Evolutionary conservation across 1,140 invertebrate genomes (phyloP).

Genomic region (Dinothrombium tinctorium): DNA sequence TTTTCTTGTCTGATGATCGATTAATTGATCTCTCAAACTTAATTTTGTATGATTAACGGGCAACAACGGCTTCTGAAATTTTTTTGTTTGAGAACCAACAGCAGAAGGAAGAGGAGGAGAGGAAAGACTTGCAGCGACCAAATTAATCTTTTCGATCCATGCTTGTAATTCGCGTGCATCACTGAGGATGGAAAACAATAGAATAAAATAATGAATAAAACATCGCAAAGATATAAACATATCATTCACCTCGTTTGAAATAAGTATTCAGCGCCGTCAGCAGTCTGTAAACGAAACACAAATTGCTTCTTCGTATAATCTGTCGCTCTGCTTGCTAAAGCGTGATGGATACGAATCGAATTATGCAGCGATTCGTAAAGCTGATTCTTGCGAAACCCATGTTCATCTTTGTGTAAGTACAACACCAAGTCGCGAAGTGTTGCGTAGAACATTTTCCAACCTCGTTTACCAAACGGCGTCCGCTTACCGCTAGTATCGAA

Average conservation of each 20-base stretch:
- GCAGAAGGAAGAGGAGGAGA: conserved; percentile 61
- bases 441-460: conserved; percentile 98
- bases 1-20: conserved; percentile 48
- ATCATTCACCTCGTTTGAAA: conserved; percentile 56
- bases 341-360: conserved; percentile 74
- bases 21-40: conserved; percentile 60
- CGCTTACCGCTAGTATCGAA: conserved; percentile 81
- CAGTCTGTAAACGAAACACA: conserved; percentile 82
- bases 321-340: conserved; percentile 69
- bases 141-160: conserved; percentile 97
- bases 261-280: conserved; percentile 85
- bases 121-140: conserved; percentile 80
- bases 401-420: conserved; percentile 87
- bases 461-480: conserved; percentile 85
- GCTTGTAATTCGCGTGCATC: conserved; percentile 53
- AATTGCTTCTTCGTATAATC: conserved; percentile 95
- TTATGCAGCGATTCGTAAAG: conserved; percentile 42
- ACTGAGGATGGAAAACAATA: conserved; percentile 4
- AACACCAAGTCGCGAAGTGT: conserved; percentile 81
- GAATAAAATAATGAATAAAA: neutral
- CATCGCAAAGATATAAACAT: neutral
- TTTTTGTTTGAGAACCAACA: conserved; percentile 59
- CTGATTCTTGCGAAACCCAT: conserved; percentile 59
- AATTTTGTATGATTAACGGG: conserved; percentile 74
- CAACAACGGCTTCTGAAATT: conserved; percentile 75